Base-by-base conservation (phyloP, 2,797 vertebrate genomes). In the Delichon dasypus region DNA sequence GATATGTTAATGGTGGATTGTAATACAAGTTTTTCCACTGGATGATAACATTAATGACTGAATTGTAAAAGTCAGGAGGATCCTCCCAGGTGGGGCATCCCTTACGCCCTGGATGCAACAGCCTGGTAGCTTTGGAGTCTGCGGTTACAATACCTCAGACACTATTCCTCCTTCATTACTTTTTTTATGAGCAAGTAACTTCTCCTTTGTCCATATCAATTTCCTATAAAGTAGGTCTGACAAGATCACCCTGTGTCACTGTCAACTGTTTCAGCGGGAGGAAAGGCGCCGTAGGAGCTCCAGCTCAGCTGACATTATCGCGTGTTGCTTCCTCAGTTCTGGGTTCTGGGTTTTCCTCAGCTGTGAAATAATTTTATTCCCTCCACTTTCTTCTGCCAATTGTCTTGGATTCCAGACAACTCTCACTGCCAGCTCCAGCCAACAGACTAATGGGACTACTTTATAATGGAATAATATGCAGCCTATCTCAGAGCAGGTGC, bases 331-430 rank as follows among this genome's bases (percentile, higher is more conserved):
- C n/a, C 81, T 73, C 4, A 6, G 22, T 1, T 79, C 57, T 67
- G 25, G 55, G 64, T 22, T 54, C 66, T 58, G 50, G 9, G 16
- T 34, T 91, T 58, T 45, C 50, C 67, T 94, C 67, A 91, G 86
- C 80, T 90, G 71, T 60, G 79, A 93, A 86, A 92, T 72, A 29
- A 87, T 93, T 94, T 89, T 55, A 90, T 82, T 88, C 64, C 30
- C 45, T 90, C 34, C 53, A 67, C 55, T 88, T 84, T 64, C 51
- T 90, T 93, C 80, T 92, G 94, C 80, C 94, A 95, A 50, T 86
- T 93, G 80, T 82, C 64, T 87, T 95, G 94, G 92, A 97, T 82
- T 93, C 75, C 89, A 89, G 81, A 90, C 86, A 94, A 77, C 78
- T 92, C 77, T 85, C 72, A 57, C 20, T 64, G 78, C 45, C 83